Evolutionary conservation across 2,888 invertebrate genomes (phyloP).

Genomic region (Tipula lateralis): DNA sequence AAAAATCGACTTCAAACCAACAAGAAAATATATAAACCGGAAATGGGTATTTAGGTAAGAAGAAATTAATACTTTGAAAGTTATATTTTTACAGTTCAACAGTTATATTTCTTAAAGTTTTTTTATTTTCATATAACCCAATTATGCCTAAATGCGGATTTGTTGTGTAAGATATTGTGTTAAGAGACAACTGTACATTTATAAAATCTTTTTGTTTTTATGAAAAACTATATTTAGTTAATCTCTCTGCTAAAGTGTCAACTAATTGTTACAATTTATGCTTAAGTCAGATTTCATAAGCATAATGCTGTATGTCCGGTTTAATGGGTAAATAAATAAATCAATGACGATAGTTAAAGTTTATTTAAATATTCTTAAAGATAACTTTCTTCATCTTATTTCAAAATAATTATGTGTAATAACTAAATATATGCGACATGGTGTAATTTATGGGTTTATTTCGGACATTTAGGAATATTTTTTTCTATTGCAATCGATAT

Average conservation of each 20-base stretch:
- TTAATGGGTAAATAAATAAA: background rate
- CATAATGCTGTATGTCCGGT: background rate
- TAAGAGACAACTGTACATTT: background rate
- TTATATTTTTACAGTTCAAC: slow-evolving; percentile 24
- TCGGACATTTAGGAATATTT: no score
- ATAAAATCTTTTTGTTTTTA: background rate
- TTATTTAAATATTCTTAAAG: no score
- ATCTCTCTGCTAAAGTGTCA: background rate
- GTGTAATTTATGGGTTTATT: no score
- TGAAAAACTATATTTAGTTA: background rate
- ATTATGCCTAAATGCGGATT: slow-evolving; percentile 19
- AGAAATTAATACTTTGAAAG: slow-evolving; percentile 24
- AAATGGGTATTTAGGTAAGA: slow-evolving; percentile 24
- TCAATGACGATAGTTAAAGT: no score
- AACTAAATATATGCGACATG: no score
- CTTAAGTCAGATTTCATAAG: background rate
- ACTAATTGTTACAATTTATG: background rate
- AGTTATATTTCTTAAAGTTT: background rate
- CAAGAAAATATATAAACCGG: slow-evolving; percentile 11
- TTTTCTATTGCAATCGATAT: no score
- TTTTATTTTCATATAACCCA: background rate
- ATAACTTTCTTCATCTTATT: no score
- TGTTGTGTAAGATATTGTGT: background rate
- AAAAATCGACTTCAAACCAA: background rate
- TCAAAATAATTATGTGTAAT: no score